Percentiles rank a stretch among this genome's conserved stretches.
Conservation (phyloP, 2,888 invertebrate species). For the Drosophila pseudotalamancana region DNA sequence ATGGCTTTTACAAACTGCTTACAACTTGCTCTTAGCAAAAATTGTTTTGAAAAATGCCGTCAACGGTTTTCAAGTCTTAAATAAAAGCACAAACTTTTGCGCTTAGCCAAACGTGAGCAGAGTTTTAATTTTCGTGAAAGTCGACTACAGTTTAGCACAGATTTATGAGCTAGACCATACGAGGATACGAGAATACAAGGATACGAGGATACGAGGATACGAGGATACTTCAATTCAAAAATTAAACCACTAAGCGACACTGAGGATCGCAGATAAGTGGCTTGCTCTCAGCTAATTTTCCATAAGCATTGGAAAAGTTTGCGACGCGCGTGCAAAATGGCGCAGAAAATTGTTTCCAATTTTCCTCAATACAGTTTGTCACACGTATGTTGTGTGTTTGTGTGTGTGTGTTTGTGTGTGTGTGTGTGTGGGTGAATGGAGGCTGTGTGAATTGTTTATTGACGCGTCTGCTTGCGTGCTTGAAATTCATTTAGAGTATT, state of each 20-base stretch:
- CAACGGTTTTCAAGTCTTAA: conserved; percentile 56
- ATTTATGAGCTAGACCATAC: conserved; percentile 56
- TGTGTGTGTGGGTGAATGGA: neutral
- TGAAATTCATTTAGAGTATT: conserved; percentile 81
- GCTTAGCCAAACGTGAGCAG: conserved; percentile 59
- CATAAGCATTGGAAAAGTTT: conserved; percentile 58
- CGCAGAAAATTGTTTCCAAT: conserved; percentile 50
- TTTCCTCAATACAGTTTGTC: conserved; percentile 32
- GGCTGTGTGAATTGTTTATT: conserved; percentile 46
- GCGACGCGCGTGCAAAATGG: conserved; percentile 49
- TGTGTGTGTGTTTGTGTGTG: conserved; percentile 1
- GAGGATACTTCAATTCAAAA: conserved; percentile 25
- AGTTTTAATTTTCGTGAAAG: conserved; percentile 50
- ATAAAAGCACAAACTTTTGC: conserved; percentile 52
- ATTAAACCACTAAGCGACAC: conserved; percentile 59
- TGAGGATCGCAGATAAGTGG: conserved; percentile 6
- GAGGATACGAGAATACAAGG: conserved; percentile 24
- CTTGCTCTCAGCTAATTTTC: conserved; percentile 67
- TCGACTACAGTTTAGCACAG: conserved; percentile 47
- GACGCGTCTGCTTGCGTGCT: conserved; percentile 79
- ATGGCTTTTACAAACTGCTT: conserved; percentile 9
- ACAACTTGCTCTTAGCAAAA: conserved; percentile 22
- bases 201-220: too few relatives aligned
- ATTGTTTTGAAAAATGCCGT: conserved; percentile 44
- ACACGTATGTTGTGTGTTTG: conserved; percentile 5